phyloP scores from a whole-genome alignment of 1,140 invertebrate species.

The Batillaria attramentaria region DNA sequence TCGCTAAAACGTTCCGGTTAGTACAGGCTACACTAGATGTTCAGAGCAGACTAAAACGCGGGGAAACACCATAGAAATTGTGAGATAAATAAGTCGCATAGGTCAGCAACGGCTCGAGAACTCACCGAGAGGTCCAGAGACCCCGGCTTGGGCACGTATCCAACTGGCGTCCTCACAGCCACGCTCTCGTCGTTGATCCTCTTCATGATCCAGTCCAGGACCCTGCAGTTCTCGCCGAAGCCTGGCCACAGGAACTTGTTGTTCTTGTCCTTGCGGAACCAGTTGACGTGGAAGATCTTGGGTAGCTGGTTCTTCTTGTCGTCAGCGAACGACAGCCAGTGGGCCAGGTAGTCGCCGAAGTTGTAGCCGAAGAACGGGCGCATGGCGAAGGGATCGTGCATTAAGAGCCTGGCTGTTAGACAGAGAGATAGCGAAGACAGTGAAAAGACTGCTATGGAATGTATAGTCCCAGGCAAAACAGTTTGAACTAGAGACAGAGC shows the following conservation, averaged over 20 bases:
- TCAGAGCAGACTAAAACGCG: too few species aligned
- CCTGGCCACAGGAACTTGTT: constrained; percentile 98
- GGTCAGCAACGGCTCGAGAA: neutral
- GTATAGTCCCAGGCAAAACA: neutral
- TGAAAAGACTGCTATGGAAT: neutral
- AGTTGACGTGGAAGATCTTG: constrained; percentile 98
- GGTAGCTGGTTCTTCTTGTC: constrained; percentile 78
- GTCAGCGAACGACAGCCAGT: constrained; percentile 91
- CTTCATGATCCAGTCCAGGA: constrained; percentile 94
- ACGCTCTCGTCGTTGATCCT: constrained; percentile 82
- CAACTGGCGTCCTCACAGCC: constrained; percentile 64
- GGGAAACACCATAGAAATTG: too few species aligned
- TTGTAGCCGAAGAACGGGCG: constrained; percentile 99
- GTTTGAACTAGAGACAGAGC: neutral
- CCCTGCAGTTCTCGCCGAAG: constrained; percentile 96
- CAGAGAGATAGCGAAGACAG: constrained; percentile 6
- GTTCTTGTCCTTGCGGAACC: constrained; percentile 89
- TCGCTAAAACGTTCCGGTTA: too few species aligned
- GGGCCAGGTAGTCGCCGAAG: constrained; percentile 94
- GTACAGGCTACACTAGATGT: too few species aligned
- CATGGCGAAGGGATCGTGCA: constrained; percentile 99
- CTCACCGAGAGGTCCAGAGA: constrained; percentile 54
- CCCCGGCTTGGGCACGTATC: constrained; percentile 64
- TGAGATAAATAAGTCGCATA: too few species aligned
- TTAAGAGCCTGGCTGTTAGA: constrained; percentile 87